Evolutionary conservation across 1,140 invertebrate genomes (phyloP), one percentile per base, ranked within the genome.

Genomic region (Lucilia cuprina): DNA sequence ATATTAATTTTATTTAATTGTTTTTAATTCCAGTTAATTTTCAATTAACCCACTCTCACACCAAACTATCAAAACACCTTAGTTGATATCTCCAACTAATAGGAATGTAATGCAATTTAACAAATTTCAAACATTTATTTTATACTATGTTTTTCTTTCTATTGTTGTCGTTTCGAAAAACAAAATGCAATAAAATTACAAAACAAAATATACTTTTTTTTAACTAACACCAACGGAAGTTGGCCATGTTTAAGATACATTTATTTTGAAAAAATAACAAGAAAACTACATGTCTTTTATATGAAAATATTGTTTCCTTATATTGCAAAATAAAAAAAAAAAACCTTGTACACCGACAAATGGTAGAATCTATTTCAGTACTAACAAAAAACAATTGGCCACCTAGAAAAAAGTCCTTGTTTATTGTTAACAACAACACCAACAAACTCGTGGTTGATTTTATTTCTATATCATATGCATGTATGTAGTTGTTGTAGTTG

Each of bases 191-290:
- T n/a, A 60, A 4, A 60, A 60, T 14, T 60, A 60, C 55, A 12
- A 70, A 70, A 19, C 7, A 70, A 70, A 19, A 70, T 25, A 21
- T 2, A n/a, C n/a, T 7, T 25, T 10, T 21, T 9, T 21, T 60
- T 21, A 25, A n/a, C 65, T 21, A 25, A 0, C 14, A 49, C 47
- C 19, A 80, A 80, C 77, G 77, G 77, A 80, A 80, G 77, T 80
- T 80, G 77, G 77, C 77, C 77, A 80, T 80, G 77, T 80, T 80
- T 80, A 80, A 80, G 77, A 80, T 41, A 80, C 77, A 80, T 80
- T 80, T 49, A 21, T 80, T 80, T 47, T 19, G 25, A 80, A 80
- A 80, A 80, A 41, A 41, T 41, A 35, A 80, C 19, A 80, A 80
- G 8, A 80, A 19, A 47, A 49, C 41, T 50, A 8, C 77, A 13